Percentiles rank a stretch among this genome's conserved stretches.
Conservation (phyloP, 2,797 vertebrate species). For the Rhabdophis nuchalis region DNA sequence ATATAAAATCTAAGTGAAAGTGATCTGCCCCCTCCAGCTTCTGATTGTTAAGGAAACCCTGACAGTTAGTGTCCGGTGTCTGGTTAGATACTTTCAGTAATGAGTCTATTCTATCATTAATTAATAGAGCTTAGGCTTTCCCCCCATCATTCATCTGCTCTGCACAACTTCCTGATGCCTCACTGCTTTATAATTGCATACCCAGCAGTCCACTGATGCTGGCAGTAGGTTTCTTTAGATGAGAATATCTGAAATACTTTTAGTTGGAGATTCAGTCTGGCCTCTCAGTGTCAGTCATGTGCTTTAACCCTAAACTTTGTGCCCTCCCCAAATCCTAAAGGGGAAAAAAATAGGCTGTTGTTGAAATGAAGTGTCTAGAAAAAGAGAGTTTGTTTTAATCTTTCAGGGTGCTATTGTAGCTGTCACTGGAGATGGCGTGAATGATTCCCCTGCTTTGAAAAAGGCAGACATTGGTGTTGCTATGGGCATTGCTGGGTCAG, state of each 20-base stretch:
- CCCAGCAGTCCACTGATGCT: neutral
- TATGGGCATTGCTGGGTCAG: constrained; percentile 94
- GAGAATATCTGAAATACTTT: neutral
- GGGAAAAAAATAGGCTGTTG: neutral
- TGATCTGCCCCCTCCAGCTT: neutral
- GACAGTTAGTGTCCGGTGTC: too few species aligned
- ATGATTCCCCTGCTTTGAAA: constrained; percentile 95
- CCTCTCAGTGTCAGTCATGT: neutral
- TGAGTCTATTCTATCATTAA: neutral
- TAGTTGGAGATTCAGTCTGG: neutral
- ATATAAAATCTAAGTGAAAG: neutral
- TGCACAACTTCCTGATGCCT: neutral
- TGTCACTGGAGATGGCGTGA: constrained; percentile 95
- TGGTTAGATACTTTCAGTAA: neutral
- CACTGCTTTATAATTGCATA: neutral
- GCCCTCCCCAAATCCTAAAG: neutral
- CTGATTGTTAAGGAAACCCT: neutral
- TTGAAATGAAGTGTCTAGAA: neutral
- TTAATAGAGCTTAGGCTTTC: too few species aligned
- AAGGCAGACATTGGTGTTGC: constrained; percentile 95
- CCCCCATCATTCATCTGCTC: neutral
- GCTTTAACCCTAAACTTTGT: neutral
- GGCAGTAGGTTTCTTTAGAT: neutral
- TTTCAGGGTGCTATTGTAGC: constrained; percentile 91
- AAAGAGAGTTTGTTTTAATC: neutral